Base-by-base conservation (phyloP, 2,113 vertebrate species). In the Proterorhinus semilunaris region DNA sequence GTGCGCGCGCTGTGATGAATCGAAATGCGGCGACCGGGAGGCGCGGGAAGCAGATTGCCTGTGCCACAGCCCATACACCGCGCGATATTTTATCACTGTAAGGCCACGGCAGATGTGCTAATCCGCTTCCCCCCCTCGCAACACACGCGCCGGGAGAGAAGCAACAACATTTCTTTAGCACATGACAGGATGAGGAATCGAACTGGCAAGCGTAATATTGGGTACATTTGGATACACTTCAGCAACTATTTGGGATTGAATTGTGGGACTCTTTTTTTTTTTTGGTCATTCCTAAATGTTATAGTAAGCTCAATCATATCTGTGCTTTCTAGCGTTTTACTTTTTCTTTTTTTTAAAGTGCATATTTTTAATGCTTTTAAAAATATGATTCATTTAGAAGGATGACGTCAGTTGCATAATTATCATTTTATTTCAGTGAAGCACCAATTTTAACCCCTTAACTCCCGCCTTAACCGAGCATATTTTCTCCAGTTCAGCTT, bases 21-120 rank as follows among this genome's bases (percentile, higher is more conserved):
- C 65, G 66, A 50, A 62, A 57, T 58, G 69, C 64, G 51, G 47
- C 36, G 59, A 62, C 45, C 54, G 52, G 66, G 67, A 82, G 72
- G 75, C 48, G 55, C 61, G 55, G 55, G 74, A 73, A 75, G 63
- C 76, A 86, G 79, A 79, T 75, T 77, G 77, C 61, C 58, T 63
- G 72, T 86, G 77, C 82, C 77, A 80, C 16, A 51, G 16, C 65
- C 64, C 75, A 76, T 83, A 62, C 59, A 70, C 62, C 58, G 50
- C 65, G 15, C 71, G 43, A 74, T 82, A 74, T 79, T 79, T 84
- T 74, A 84, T 68, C 62, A 69, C 64, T 74, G 44, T 66, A 62
- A 58, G 43, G 5, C 69, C 42, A 45, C 48, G 78, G 72, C 78
- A 76, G 72, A 80, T 80, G 80, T 76, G 64, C 61, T 62, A 47